Percentiles rank a stretch among this genome's conserved stretches.
These are phyloP conservation scores for Dermolepida albohirtum DNA, from an alignment of 2,888 invertebrate genomes.

Conservation along the genomic window DNA sequence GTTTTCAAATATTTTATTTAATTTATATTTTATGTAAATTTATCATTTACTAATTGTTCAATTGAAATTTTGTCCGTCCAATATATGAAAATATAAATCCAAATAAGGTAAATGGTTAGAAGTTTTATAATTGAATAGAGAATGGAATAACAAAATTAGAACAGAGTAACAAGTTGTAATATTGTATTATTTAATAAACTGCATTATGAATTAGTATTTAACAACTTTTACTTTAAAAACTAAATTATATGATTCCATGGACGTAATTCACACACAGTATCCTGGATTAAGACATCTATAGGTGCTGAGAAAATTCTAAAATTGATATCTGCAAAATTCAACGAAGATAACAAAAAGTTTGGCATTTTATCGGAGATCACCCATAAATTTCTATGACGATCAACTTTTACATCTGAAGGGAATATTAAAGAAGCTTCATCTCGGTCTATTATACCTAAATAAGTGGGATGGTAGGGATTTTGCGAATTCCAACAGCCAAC, in stretches of 20 bases:
- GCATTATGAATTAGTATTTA: background rate
- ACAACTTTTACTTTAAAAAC: too few relatives aligned
- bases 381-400: conserved; percentile 79
- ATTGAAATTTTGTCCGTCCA: too few relatives aligned
- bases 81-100: too few relatives aligned
- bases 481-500: too few relatives aligned
- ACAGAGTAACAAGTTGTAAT: too few relatives aligned
- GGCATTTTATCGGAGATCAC: conserved; percentile 87
- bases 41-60: too few relatives aligned
- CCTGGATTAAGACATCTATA: conserved; percentile 73
- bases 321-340: conserved; percentile 82
- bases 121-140: too few relatives aligned
- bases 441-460: conserved; percentile 76
- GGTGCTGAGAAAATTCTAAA: conserved; percentile 81
- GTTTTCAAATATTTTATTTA: too few relatives aligned
- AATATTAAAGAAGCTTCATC: conserved; percentile 83
- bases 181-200: background rate
- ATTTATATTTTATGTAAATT: too few relatives aligned
- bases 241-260: background rate
- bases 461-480: too few relatives aligned
- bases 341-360: conserved; percentile 73
- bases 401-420: conserved; percentile 83
- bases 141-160: too few relatives aligned
- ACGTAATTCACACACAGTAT: conserved; percentile 77
- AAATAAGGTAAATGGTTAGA: too few relatives aligned